Conservation (phyloP, 2,888 invertebrate species). For the Drosophila pseudotakahashii region DNA sequence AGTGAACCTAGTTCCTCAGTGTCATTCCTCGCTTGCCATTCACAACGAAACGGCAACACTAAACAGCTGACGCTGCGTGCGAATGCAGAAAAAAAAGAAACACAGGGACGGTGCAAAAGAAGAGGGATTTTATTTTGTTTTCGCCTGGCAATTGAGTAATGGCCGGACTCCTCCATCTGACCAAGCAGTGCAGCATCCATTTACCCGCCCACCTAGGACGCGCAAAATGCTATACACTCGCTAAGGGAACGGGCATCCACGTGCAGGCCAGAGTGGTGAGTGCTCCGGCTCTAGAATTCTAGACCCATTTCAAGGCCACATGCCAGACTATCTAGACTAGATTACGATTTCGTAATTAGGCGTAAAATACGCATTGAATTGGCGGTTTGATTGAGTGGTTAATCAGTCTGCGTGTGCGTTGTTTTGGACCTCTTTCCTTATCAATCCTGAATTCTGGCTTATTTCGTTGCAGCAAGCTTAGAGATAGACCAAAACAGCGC, state of each 20-base stretch:
- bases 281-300: constrained; percentile 5
- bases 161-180: constrained; percentile 80
- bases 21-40: background rate
- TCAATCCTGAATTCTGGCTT: constrained; percentile 56
- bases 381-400: constrained; percentile 17
- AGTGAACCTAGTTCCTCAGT: background rate
- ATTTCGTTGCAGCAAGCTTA: constrained; percentile 79
- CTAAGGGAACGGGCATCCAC: constrained; percentile 22
- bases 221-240: constrained; percentile 42
- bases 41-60: background rate
- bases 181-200: constrained; percentile 76
- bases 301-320: constrained; percentile 64
- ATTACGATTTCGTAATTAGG: constrained; percentile 74
- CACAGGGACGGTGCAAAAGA: constrained; percentile 37
- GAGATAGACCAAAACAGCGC: constrained; percentile 63
- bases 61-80: constrained; percentile 30
- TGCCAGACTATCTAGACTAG: constrained; percentile 36
- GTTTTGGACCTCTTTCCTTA: constrained; percentile 67
- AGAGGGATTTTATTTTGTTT: constrained; percentile 53
- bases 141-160: constrained; percentile 63
- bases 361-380: constrained; percentile 29
- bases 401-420: constrained; percentile 71
- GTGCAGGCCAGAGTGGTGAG: constrained; percentile 65
- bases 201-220: constrained; percentile 49
- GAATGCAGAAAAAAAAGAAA: constrained; percentile 32